Percentiles rank a stretch among this genome's conserved stretches.
phyloP scores from a whole-genome alignment of 2,888 invertebrate genomes.

The Drosophila setosimentum region DNA sequence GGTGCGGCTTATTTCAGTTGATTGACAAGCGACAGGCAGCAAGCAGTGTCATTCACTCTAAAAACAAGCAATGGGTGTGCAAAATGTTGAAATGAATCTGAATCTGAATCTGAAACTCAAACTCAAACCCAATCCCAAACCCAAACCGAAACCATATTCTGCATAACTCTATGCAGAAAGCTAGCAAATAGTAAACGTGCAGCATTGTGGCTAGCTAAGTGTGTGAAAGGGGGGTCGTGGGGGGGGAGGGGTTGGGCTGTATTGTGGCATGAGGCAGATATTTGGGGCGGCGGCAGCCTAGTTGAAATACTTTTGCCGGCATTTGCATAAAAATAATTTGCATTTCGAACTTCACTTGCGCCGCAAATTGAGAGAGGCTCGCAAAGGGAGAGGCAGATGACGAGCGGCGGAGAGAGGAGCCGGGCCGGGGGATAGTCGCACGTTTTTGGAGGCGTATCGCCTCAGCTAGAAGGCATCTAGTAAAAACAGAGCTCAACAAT shows the following conservation, averaged over 20 bases:
- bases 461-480: slow-evolving; percentile 21
- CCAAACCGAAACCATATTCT: slow-evolving; percentile 26
- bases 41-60: slow-evolving; percentile 64
- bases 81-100: slow-evolving; percentile 64
- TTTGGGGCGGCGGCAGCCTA: slow-evolving; percentile 34
- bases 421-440: slow-evolving; percentile 12
- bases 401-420: background rate
- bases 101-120: slow-evolving; percentile 31
- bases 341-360: slow-evolving; percentile 64
- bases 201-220: background rate
- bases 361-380: background rate
- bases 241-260: too few species aligned
- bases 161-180: slow-evolving; percentile 16
- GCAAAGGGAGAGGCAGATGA: background rate
- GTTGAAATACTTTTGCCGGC: slow-evolving; percentile 67
- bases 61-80: slow-evolving; percentile 68
- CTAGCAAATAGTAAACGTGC: slow-evolving; percentile 17
- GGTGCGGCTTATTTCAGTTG: slow-evolving; percentile 49
- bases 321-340: slow-evolving; percentile 74
- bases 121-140: slow-evolving; percentile 35
- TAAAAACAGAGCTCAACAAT: slow-evolving; percentile 64
- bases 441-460: slow-evolving; percentile 46
- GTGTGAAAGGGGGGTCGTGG: background rate
- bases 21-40: slow-evolving; percentile 67
- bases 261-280: too few species aligned